Evolutionary conservation across 2,888 invertebrate genomes (phyloP), one percentile per base, ranked within the genome.

Genomic region (Hedychridium roseum): DNA sequence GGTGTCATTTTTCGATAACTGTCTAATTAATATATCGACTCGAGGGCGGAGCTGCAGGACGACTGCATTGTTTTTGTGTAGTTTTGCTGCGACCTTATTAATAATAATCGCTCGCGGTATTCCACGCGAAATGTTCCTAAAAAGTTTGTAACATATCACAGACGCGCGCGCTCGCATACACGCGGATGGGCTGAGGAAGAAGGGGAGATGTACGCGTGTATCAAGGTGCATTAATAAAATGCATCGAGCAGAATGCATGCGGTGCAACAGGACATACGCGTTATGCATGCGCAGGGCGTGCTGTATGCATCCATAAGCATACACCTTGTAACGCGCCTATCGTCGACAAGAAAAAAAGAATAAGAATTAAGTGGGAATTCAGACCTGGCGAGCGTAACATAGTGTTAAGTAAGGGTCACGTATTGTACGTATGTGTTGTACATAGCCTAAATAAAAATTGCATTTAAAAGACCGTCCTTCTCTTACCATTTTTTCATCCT

Each of bases 401-500:
- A 70, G 69, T 64, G 71, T 69, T 76, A 76, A 76, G 71, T 64
- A 71, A 75, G 70, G 70, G 70, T 76, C 72, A 73, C 74, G 75
- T 76, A 77, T 76, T 77, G 75, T 76, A 77, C 73, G 75, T 77
- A 77, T 76, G 73, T 76, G 76, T 76, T 77, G 76, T 77, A 77
- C 66, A 77, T 77, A 77, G 76, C 73, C 74, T 77, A 74, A 77
- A 77, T 77, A 76, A 76, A 75, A 75, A 75, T 72, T 71, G 75
- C 74, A 74, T 75, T 76, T 76, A 76, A 76, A 74, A 71, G n/a
- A n/a, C n/a, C n/a, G n/a, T n/a, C n/a, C n/a, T n/a, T n/a, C n/a
- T n/a, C n/a, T n/a, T n/a, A n/a, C n/a, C n/a, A n/a, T n/a, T n/a
- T n/a, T n/a, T n/a, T n/a, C n/a, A n/a, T n/a, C n/a, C n/a, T n/a